Percentiles rank a stretch among this genome's conserved stretches.
Conservation (phyloP, 2,113 vertebrate genomes). For the Megaceryle maxima region DNA sequence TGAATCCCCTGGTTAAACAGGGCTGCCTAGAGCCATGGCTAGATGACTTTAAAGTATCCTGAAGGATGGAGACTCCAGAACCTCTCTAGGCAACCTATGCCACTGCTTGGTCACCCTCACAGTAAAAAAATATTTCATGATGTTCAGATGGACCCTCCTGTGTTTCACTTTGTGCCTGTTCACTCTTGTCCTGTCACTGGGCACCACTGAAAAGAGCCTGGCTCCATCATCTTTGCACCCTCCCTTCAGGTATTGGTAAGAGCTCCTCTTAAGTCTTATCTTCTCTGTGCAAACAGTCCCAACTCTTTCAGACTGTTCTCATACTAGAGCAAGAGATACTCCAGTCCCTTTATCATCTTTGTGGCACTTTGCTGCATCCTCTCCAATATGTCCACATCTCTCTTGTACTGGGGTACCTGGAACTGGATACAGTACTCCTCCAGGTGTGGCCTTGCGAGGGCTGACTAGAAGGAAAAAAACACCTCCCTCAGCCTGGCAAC, state of each 20-base stretch:
- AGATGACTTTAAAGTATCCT: not conserved
- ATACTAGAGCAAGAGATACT: not conserved
- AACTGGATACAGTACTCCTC: not conserved
- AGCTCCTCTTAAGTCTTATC: not conserved
- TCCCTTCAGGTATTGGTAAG: not conserved
- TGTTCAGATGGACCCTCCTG: not conserved
- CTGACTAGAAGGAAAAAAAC: not conserved
- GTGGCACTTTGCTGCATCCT: not conserved
- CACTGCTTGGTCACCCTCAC: not conserved
- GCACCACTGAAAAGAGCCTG: not conserved
- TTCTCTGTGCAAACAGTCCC: not conserved
- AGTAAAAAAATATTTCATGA: not conserved
- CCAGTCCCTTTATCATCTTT: not conserved
- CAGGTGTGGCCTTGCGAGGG: not conserved
- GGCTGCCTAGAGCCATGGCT: not conserved
- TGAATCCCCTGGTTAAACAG: not conserved
- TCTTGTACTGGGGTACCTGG: not conserved
- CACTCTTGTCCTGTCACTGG: not conserved
- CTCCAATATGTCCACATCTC: not conserved
- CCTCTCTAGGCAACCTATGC: not conserved
- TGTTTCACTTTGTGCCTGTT: not conserved
- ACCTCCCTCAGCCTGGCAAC: rapidly evolving
- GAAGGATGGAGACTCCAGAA: not conserved
- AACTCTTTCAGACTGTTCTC: not conserved
- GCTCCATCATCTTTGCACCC: not conserved